phyloP scores from a whole-genome alignment of 2,113 vertebrate genomes.

The Mola mola region DNA sequence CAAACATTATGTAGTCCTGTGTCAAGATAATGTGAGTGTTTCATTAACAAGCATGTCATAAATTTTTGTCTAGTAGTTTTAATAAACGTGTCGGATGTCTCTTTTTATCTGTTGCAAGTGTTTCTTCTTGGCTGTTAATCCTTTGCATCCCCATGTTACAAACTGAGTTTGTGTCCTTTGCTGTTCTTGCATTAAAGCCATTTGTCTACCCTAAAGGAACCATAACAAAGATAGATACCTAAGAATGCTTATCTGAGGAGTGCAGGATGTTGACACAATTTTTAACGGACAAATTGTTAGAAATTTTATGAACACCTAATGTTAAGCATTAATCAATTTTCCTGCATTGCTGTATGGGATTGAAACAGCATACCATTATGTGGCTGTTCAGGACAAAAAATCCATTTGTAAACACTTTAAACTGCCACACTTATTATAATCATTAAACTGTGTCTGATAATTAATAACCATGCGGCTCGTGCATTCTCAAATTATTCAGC shows the following conservation, averaged over 20 bases:
- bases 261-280: constrained; percentile 20
- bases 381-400: background rate
- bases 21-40: background rate
- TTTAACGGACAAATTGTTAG: constrained; percentile 25
- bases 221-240: constrained; percentile 37
- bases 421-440: constrained; percentile 1
- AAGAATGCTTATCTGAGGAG: constrained; percentile 32
- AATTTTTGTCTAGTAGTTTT: constrained; percentile 10
- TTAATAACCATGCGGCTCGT: constrained; percentile 34
- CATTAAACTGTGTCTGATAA: background rate
- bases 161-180: constrained; percentile 32
- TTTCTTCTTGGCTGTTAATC: constrained; percentile 25
- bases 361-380: constrained; percentile 6
- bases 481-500: constrained; percentile 7
- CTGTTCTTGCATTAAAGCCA: constrained; percentile 24
- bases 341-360: background rate
- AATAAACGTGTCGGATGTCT: constrained; percentile 6
- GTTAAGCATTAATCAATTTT: constrained; percentile 7
- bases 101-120: constrained; percentile 22
- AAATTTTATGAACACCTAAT: constrained; percentile 28
- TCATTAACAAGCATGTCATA: constrained; percentile 14
- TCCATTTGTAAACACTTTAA: constrained; percentile 10
- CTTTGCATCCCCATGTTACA: background rate
- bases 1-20: background rate
- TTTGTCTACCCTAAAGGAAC: constrained; percentile 24